Evolutionary conservation across 2,888 invertebrate genomes (phyloP), one percentile per base, ranked within the genome.

Genomic region (Lasioglossum calceatum): DNA sequence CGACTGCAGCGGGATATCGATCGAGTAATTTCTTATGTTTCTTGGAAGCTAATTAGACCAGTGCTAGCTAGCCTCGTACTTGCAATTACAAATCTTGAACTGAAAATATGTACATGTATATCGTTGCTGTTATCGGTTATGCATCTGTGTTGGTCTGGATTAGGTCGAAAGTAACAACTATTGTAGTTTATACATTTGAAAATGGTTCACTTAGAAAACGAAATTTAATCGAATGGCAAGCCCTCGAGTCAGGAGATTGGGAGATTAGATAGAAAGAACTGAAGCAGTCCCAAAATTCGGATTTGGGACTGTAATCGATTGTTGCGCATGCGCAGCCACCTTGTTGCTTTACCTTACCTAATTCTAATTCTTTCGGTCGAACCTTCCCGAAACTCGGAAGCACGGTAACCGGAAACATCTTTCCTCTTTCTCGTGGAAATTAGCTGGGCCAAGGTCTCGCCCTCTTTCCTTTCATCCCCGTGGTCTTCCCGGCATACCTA

Each of bases 391-490:
- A 85, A 82, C 77, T 74, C 47, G 44, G 76, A 82, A 72, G 70
- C 58, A 42, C 4, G 73, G 73, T 76, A 84, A 32, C 32, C 32
- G 4, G 4, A 4, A 36, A 79, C 85, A 90, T 81, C 87, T 80
- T 87, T 90, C 88, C 84, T 86, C 74, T 88, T 90, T 88, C 86
- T 87, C 74, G 82, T 90, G 84, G 83, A 90, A 90, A 90, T 87
- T 73, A 79, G 81, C 58, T 76, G 78, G 71, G 80, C 73, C 82
- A 88, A 88, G 86, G 81, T 82, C 81, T 77, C 39, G 8, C 3
- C 47, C 44, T 42, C 50, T 70, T 7, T 36, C n/a, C 16, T 44
- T 39, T 44, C 64, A 2, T 32, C 61, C 39, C 42, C 32, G n/a
- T 10, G 61, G 23, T 61, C 32, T 44, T 50, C 16, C 36, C 70